Percentiles rank a stretch among this genome's conserved stretches.
Conservation (phyloP, 64 coral and sea anemone genomes). For the Stichodactyla helianthus region DNA sequence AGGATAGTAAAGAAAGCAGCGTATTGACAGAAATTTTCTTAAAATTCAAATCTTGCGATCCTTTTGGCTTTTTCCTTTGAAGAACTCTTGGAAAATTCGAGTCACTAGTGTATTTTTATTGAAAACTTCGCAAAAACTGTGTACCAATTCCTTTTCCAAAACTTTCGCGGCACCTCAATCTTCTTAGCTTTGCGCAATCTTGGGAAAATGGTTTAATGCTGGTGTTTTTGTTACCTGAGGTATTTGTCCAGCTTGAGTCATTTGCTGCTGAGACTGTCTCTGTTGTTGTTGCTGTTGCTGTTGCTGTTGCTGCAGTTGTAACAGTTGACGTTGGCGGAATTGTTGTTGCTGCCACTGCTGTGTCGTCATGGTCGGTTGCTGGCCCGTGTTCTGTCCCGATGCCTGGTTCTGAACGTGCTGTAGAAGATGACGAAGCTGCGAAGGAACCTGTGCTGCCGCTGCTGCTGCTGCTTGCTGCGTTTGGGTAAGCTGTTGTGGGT, state of each 20-base stretch:
- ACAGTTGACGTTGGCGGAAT: not conserved
- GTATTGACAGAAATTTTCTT: too few species aligned
- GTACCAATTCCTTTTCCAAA: too few species aligned
- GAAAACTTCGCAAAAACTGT: too few species aligned
- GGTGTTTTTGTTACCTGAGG: not conserved
- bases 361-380: slow-evolving; percentile 12
- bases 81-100: too few species aligned
- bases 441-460: not conserved
- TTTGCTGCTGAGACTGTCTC: not conserved
- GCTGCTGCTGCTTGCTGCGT: not conserved
- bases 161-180: too few species aligned
- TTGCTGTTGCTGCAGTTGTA: not conserved
- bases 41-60: too few species aligned
- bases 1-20: too few species aligned
- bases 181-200: too few species aligned
- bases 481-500: not conserved
- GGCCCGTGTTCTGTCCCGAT: not conserved
- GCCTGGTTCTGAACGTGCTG: slow-evolving; percentile 19
- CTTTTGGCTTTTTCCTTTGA: too few species aligned
- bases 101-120: too few species aligned
- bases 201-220: too few species aligned
- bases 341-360: slow-evolving; percentile 13
- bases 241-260: slow-evolving; percentile 2
- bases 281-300: slow-evolving; percentile 10
- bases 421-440: slow-evolving; percentile 18